A percentile compares a stretch with the other conserved stretches of the same genome.
These are phyloP conservation scores for Acanthaster planci DNA, from an alignment of 35 echinoderm and acorn worm genomes.

Conservation along the genomic window DNA sequence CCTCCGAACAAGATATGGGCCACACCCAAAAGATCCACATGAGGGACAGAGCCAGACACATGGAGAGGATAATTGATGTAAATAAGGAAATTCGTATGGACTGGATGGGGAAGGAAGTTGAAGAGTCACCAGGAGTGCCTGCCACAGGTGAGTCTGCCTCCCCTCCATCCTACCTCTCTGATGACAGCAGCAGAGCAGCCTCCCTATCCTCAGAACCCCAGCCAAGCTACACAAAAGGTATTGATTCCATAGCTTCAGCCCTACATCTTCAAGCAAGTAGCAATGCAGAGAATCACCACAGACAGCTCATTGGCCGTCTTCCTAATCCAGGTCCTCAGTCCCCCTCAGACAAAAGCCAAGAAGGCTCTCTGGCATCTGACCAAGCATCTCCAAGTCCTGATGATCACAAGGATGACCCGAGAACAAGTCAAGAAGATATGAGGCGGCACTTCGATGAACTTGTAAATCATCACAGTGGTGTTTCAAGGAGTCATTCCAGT, in stretches of 20 bases:
- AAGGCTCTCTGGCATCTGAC: constrained; percentile 16
- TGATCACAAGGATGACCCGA: constrained; percentile 29
- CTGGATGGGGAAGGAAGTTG: constrained; percentile 14
- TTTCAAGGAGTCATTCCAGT: constrained; percentile 2
- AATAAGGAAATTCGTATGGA: neutral
- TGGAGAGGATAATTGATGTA: neutral
- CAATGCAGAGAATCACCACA: constrained; percentile 15
- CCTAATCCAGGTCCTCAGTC: constrained; percentile 27
- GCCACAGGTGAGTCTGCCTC: neutral
- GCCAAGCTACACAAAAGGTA: constrained; percentile 15
- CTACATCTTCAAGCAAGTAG: neutral
- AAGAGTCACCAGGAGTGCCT: neutral
- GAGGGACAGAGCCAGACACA: neutral
- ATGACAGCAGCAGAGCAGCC: neutral
- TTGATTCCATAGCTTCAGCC: constrained; percentile 19
- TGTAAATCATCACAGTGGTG: neutral
- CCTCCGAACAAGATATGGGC: neutral
- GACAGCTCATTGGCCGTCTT: constrained; percentile 10
- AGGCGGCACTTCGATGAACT: neutral
- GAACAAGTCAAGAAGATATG: constrained; percentile 43
- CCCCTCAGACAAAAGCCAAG: constrained; percentile 30
- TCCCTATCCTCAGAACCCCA: neutral
- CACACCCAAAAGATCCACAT: neutral
- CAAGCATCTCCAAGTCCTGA: neutral
- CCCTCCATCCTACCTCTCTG: constrained; percentile 3